These are phyloP conservation scores for Saccostrea glomerata DNA, from an alignment of 1,140 invertebrate species.

Conservation along the genomic window DNA sequence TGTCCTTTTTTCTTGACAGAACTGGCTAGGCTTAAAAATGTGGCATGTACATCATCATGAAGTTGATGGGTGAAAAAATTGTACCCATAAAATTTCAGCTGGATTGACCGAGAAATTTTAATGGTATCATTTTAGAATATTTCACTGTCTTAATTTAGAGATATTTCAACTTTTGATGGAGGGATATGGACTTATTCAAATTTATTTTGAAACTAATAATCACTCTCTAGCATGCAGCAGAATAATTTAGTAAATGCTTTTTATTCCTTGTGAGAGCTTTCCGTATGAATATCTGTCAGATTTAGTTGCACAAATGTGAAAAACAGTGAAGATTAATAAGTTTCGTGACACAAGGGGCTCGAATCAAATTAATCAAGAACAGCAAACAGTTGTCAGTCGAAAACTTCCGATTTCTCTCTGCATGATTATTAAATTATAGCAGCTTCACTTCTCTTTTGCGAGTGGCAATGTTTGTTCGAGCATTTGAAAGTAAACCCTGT, in stretches of 20 bases:
- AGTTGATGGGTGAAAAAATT: no score
- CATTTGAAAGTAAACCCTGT: conserved; percentile 18
- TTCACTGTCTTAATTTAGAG: no score
- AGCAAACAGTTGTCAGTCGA: conserved; percentile 4
- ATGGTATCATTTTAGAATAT: no score
- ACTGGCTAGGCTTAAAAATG: no score
- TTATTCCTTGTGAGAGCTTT: background rate
- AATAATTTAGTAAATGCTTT: background rate
- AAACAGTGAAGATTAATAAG: conserved; percentile 35
- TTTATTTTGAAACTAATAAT: background rate
- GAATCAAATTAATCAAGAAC: conserved; percentile 35
- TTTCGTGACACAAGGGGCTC: background rate
- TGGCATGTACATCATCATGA: no score
- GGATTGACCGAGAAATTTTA: no score
- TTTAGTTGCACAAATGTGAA: background rate
- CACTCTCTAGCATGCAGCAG: background rate
- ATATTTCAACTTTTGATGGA: no score
- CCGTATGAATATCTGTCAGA: conserved; percentile 25
- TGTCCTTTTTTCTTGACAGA: no score
- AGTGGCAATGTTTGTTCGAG: conserved; percentile 6
- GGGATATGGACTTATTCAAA: no score
- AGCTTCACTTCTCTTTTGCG: conserved; percentile 7
- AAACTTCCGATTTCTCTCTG: conserved; percentile 33
- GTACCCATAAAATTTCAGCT: no score
- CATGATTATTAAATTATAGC: conserved; percentile 27